phyloP scores from a whole-genome alignment of 2,113 vertebrate species.

The Gnathonemus longibarbis region DNA sequence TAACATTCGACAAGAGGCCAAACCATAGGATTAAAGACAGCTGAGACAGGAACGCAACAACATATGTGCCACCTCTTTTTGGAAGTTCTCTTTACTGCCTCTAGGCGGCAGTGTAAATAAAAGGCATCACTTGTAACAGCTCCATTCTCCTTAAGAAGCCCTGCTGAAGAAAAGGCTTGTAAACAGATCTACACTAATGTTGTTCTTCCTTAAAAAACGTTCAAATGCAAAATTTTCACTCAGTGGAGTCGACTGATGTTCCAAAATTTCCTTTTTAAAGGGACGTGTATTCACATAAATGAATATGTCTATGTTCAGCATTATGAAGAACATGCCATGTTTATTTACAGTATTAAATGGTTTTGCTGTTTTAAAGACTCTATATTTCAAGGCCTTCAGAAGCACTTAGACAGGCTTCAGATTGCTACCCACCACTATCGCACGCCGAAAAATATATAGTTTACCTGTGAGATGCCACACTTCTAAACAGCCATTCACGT shows the following conservation, averaged over 20 bases:
- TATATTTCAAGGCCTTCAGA: not conserved
- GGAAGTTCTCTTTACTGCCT: slow-evolving; percentile 8
- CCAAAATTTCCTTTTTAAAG: not conserved
- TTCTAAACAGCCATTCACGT: not conserved
- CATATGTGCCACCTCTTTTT: not conserved
- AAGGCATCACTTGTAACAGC: not conserved
- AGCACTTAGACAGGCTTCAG: not conserved
- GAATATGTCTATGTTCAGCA: not conserved
- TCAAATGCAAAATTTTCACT: not conserved
- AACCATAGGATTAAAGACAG: not conserved
- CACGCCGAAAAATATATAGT: not conserved
- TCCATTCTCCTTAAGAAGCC: not conserved
- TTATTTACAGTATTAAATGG: not conserved
- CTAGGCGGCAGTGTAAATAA: slow-evolving; percentile 21
- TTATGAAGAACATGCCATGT: not conserved
- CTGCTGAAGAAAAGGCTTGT: not conserved
- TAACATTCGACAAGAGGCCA: not conserved
- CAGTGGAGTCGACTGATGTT: not conserved
- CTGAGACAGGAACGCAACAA: not conserved
- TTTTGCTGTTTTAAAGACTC: not conserved
- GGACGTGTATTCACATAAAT: not conserved
- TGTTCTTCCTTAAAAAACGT: not conserved
- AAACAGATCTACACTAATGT: not conserved
- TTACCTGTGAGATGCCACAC: not conserved
- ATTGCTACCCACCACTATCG: not conserved